Evolutionary conservation across 2,888 invertebrate genomes (phyloP).

Genomic region (Carcina quercana): DNA sequence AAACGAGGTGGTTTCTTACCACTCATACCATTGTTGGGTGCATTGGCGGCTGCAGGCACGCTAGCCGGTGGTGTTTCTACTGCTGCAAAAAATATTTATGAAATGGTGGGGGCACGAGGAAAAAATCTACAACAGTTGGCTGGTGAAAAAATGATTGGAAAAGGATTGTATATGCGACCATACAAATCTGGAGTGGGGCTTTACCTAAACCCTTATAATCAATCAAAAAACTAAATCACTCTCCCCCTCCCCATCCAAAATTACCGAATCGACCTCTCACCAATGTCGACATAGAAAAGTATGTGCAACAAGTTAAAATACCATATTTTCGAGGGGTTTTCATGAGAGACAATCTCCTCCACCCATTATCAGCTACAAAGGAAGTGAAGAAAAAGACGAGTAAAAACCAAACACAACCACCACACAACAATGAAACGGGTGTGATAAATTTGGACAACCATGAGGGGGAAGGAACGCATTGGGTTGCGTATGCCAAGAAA

Average conservation of each 20-base stretch:
- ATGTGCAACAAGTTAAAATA: slow-evolving; percentile 7
- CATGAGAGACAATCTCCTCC: slow-evolving; percentile 18
- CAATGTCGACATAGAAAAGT: slow-evolving; percentile 7
- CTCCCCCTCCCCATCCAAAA: slow-evolving; percentile 1
- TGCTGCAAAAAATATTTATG: slow-evolving; percentile 27
- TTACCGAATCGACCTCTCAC: slow-evolving; percentile 10
- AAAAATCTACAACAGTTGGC: slow-evolving; percentile 13
- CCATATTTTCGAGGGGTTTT: slow-evolving; percentile 15
- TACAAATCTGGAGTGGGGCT: slow-evolving; percentile 35
- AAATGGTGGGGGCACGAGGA: slow-evolving; percentile 27
- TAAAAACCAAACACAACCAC: too few relatives aligned
- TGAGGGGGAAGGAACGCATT: slow-evolving; percentile 27
- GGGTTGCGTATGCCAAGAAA: slow-evolving; percentile 33
- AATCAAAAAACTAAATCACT: slow-evolving; percentile 15
- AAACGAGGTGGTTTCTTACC: slow-evolving; percentile 32
- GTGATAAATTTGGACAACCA: slow-evolving; percentile 24
- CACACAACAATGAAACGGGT: slow-evolving; percentile 17
- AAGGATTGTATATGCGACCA: slow-evolving; percentile 36
- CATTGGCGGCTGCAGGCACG: slow-evolving; percentile 29
- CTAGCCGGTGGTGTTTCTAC: slow-evolving; percentile 34
- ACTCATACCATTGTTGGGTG: slow-evolving; percentile 35
- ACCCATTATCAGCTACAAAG: too few relatives aligned
- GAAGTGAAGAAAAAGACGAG: too few relatives aligned
- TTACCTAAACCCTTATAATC: slow-evolving; percentile 26
- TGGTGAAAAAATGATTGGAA: slow-evolving; percentile 10